These are phyloP conservation scores for Cydia splendana DNA, from an alignment of 1,140 invertebrate genomes.

Conservation along the genomic window DNA sequence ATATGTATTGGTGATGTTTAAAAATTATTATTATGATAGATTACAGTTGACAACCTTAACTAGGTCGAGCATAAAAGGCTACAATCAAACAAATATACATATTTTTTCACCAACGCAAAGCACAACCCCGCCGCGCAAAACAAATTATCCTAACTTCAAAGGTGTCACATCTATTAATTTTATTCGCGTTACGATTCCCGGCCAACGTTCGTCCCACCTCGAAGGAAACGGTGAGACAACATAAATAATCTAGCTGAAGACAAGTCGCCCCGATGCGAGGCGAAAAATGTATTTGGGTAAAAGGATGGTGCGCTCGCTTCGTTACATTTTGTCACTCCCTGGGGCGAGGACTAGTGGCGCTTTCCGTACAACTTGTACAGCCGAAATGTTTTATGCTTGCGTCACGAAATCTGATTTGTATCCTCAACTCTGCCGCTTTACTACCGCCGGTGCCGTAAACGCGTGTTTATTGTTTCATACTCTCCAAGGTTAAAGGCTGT, in stretches of 20 bases:
- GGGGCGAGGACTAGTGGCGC: conserved; percentile 50
- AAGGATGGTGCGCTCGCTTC: conserved; percentile 62
- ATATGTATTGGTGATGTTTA: too few species aligned
- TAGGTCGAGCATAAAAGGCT: neutral
- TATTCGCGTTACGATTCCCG: conserved; percentile 34
- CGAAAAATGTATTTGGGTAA: conserved; percentile 70
- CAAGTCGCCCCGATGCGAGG: conserved; percentile 47
- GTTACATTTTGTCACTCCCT: conserved; percentile 72
- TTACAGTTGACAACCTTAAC: neutral
- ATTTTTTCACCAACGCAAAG: neutral
- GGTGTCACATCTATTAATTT: conserved; percentile 34
- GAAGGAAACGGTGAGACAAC: conserved; percentile 54
- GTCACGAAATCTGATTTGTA: conserved; percentile 67
- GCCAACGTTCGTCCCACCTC: conserved; percentile 58
- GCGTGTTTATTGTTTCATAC: conserved; percentile 56
- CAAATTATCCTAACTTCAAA: conserved; percentile 31
- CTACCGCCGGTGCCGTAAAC: conserved; percentile 44
- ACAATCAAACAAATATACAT: neutral
- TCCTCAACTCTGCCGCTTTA: conserved; percentile 60
- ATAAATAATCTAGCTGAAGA: conserved; percentile 71
- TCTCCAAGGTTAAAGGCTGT: conserved; percentile 44
- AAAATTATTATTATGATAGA: too few species aligned
- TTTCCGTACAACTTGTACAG: conserved; percentile 36
- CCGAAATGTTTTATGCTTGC: conserved; percentile 69
- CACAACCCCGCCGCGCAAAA: conserved; percentile 8